Base-by-base conservation (phyloP, 1,140 invertebrate species). In the Magallana ariakensis region DNA sequence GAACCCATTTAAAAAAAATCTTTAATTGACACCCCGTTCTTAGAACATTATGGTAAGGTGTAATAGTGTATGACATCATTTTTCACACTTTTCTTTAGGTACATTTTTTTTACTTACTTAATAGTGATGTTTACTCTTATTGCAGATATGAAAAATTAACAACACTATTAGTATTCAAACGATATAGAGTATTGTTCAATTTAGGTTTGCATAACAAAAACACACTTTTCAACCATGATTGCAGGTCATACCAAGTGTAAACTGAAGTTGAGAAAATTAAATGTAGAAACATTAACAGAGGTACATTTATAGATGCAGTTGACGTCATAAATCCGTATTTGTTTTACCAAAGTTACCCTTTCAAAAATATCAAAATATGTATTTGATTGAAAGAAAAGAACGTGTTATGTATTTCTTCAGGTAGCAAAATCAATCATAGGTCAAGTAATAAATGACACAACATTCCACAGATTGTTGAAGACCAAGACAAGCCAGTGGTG, bases 191-290 rank as follows among this genome's bases (percentile, higher is more conserved):
- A n/a, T n/a, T 33, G 33, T 33, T 33, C 33, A 33, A 33, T 60
- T 83, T n/a, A 80, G 7, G 10, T 15, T 80, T 90, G 3, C 33
- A 1, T 33, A 33, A 33, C n/a, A 33, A 33, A 3, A 33, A 33
- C 3, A 33, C n/a, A 83, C 6, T 80, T 89, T n/a, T 90, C 89
- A 19, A 91, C 92, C 54, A 87, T 92, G 85, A 85, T 89, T 26
- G 83, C 88, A 22, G 90, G 89, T 0, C 91, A 92, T 57, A 92
- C 92, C 15, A 92, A 92, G 58, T 82, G 92, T 26, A 92, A 92
- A 87, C 10, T 83, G 54, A 46, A 56, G 13, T 91, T 83, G 80
- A 85, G 89, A 55, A 60, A 85, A 1, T 66, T 16, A 58, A 54
- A 70, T 16, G 89, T 89, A 62, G 83, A 87, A 22, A 87, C 46